Evolutionary conservation across 2,113 vertebrate genomes (phyloP).

Genomic region (Plotosus lineatus): DNA sequence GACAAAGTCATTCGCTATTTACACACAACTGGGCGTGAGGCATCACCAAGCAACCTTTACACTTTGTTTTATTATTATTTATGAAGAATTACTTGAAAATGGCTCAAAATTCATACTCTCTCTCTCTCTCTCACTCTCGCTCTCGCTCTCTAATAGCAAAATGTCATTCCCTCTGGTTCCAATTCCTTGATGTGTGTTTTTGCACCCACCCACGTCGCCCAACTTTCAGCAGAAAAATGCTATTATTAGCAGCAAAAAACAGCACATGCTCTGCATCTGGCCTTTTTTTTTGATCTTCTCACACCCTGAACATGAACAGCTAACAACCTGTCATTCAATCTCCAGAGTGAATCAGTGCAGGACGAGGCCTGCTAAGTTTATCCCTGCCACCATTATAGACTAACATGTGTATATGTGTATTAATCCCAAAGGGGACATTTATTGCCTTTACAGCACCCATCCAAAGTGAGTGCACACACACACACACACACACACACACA

Average conservation of each 20-base stretch:
- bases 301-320: neutral
- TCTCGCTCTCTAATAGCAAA: neutral
- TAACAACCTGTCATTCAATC: constrained; percentile 18
- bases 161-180: constrained; percentile 2
- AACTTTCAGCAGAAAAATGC: neutral
- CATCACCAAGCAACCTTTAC: neutral
- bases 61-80: no score
- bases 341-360: neutral
- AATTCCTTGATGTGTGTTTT: constrained; percentile 16
- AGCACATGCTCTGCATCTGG: neutral
- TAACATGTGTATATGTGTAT: neutral
- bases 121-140: neutral
- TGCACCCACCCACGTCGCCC: neutral
- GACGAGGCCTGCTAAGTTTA: neutral
- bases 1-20: neutral
- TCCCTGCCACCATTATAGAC: neutral
- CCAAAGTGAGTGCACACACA: no score
- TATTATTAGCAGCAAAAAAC: constrained; percentile 3
- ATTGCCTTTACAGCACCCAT: no score
- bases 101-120: neutral
- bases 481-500: no score
- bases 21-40: neutral
- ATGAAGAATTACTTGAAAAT: no score
- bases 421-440: no score
- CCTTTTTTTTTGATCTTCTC: neutral